Evolutionary conservation across 1,140 invertebrate genomes (phyloP).

Genomic region (Cataglyphis hispanica): DNA sequence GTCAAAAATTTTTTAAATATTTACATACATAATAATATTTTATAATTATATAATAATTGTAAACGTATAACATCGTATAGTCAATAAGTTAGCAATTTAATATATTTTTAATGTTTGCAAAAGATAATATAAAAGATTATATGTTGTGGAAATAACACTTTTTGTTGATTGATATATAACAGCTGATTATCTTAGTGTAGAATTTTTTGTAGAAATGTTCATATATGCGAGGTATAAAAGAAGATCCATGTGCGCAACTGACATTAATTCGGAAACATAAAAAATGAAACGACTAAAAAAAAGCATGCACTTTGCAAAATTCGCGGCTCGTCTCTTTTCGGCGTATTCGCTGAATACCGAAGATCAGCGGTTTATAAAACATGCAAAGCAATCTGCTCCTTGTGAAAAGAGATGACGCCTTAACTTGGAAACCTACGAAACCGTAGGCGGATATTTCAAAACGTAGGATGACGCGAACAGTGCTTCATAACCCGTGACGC

Average conservation of each 20-base stretch:
- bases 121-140: neutral
- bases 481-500: constrained; percentile 18
- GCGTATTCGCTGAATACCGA: constrained; percentile 33
- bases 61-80: neutral
- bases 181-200: neutral
- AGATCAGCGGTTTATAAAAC: constrained; percentile 72
- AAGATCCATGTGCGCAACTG: neutral
- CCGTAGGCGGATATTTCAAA: constrained; percentile 59
- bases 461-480: constrained; percentile 53
- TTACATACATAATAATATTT: neutral
- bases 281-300: neutral
- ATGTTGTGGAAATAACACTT: neutral
- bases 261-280: neutral
- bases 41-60: neutral
- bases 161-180: too few relatives aligned
- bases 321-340: neutral
- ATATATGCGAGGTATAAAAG: neutral
- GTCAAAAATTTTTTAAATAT: neutral
- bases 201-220: neutral
- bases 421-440: constrained; percentile 71
- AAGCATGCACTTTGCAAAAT: constrained; percentile 3
- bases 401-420: constrained; percentile 59
- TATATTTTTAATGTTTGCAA: neutral
- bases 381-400: constrained; percentile 72
- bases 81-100: neutral